Evolutionary conservation across 2,888 invertebrate species (phyloP), one percentile per base, ranked within the genome.

Genomic region (Galerucella nymphaeae): DNA sequence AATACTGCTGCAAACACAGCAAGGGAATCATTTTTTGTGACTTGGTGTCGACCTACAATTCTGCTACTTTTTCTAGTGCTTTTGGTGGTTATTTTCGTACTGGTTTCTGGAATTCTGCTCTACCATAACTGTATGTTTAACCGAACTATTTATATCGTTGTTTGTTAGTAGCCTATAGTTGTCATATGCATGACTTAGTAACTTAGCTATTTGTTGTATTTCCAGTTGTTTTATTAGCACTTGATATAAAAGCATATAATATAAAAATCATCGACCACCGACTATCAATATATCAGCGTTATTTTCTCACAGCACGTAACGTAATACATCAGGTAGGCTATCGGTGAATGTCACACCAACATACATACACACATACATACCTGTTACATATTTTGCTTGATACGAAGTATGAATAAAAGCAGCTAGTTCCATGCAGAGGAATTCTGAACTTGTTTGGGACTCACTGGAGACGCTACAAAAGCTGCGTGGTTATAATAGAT

Each of bases 111-210:
- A 66, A 88, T 90, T 70, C 86, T 90, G 59, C 88, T 90, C 71
- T 90, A 90, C 84, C 89, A 89, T 80, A 90, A 90, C 84, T 90
- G 90, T 90, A 86, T 87, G 90, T 90, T 84, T 6, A 30, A 16
- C 58, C 2, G 10, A 55, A 13, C 18, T 4, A 55, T 55, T 55
- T 8, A 55, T 48, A n/a, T n/a, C n/a, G n/a, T 48, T 48, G n/a
- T 48, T 0, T n/a, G 48, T 48, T 59, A 64, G 69, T 67, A 30
- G 66, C 38, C 66, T 61, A 45, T 9, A 16, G 10, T 64, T 69
- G 48, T 75, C 58, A 73, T 73, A 64, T 73, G 76, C 68, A 72
- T 69, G 30, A 30, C 8, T 8, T 73, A 23, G 23, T 23, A 23
- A 23, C 3, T n/a, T 23, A 77, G 75, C 74, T 75, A 77, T 78